Evolutionary conservation across 2,113 vertebrate species (phyloP).

Genomic region (Platichthys stellatus): DNA sequence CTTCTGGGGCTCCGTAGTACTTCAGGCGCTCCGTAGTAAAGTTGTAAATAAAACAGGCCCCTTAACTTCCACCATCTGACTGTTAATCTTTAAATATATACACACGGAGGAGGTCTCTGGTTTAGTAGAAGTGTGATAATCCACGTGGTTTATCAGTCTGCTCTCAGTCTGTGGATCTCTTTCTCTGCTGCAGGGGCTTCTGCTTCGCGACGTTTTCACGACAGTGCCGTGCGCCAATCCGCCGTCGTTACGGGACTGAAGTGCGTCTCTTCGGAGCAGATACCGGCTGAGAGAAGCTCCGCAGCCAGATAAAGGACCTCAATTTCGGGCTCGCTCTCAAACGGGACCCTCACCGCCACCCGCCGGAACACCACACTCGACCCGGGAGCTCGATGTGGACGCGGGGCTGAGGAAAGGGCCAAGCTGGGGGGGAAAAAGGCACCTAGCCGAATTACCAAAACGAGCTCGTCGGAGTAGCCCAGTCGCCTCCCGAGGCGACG

Average conservation of each 20-base stretch:
- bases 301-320: constrained; percentile 71
- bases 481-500: constrained; percentile 81
- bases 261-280: constrained; percentile 80
- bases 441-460: constrained; percentile 73
- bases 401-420: constrained; percentile 63
- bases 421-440: constrained; percentile 76
- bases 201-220: constrained; percentile 80
- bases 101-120: neutral
- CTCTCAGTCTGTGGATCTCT: constrained; percentile 7
- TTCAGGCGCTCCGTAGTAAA: no score
- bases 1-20: no score
- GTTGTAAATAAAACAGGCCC: neutral
- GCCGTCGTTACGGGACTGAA: constrained; percentile 75
- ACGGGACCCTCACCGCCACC: constrained; percentile 32
- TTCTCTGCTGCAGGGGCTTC: constrained; percentile 45
- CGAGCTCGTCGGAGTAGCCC: constrained; percentile 73
- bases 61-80: neutral
- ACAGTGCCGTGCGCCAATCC: constrained; percentile 78
- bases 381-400: constrained; percentile 73
- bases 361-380: constrained; percentile 9
- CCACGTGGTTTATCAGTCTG: constrained; percentile 68
- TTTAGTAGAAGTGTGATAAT: constrained; percentile 2
- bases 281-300: constrained; percentile 83
- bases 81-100: neutral
- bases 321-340: constrained; percentile 37